Base-by-base conservation (phyloP, 2,113 vertebrate genomes). In the Sardina pilchardus region DNA sequence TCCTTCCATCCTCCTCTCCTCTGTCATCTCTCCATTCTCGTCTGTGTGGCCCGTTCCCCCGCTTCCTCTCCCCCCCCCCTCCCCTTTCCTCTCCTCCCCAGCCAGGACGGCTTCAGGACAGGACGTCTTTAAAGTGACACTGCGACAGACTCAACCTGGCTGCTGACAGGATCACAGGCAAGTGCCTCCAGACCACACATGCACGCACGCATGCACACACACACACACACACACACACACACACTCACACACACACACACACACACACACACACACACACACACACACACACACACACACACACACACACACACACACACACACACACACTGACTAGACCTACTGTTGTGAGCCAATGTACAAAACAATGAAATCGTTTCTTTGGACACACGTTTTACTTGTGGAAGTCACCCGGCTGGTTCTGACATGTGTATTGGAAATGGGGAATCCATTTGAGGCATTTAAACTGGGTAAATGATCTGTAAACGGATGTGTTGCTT, bases 81-180 rank as follows among this genome's bases (percentile, higher is more conserved):
- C 42, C 81, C 63, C 45, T 63, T 82, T 84, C 87, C 82, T n/a
- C 44, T 67, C 48, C 47, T 63, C 82, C 82, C 87, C 56, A 78
- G 39, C 50, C 78, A 80, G 59, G 47, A 75, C 2, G 53, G 87
- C 89, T 63, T 81, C 43, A 12, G 83, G 59, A 80, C 87, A 86
- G 89, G 89, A 90, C 45, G 83, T 87, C 86, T 87, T 83, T 83
- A 88, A 21, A 83, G 84, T 86, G 83, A 88, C 16, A 83, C 47
- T 80, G 81, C 75, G 84, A 88, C 67, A 87, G 86, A 84, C 30
- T 82, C 47, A 81, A 82, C 82, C 45, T 83, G 85, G 86, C 84
- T 80, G 83, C 42, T 88, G 87, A 87, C 48, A 82, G 24, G 48
- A 30, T 36, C 10, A 16, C 30, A 12, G 63, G 8, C 26, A 78